phyloP scores from a whole-genome alignment of 1,140 invertebrate genomes.

The Drosophila varians region DNA sequence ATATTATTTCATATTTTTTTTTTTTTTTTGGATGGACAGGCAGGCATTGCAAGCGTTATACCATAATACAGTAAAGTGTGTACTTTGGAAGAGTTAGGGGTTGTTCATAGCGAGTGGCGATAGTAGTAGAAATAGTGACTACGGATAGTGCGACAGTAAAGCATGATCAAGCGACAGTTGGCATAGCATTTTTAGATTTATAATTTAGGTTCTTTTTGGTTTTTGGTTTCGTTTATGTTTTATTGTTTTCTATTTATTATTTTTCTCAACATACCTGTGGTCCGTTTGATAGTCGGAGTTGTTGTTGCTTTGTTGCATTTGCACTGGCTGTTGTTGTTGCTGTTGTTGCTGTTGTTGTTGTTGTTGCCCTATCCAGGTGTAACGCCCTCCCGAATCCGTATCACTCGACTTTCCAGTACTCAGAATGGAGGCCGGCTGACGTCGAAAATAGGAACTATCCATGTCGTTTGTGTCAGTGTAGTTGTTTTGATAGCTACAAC shows the following conservation, averaged over 20 bases:
- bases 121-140: conserved; percentile 37
- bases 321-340: conserved; percentile 40
- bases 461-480: conserved; percentile 85
- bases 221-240: conserved; percentile 23
- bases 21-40: conserved; percentile 41
- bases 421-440: conserved; percentile 89
- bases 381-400: conserved; percentile 57
- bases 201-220: conserved; percentile 32
- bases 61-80: conserved; percentile 7
- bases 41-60: conserved; percentile 57
- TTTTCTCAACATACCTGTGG: conserved; percentile 51
- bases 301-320: conserved; percentile 45
- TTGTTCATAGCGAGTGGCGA: conserved; percentile 18
- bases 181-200: conserved; percentile 62
- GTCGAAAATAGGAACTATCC: conserved; percentile 90
- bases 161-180: conserved; percentile 76
- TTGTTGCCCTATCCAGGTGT: conserved; percentile 64
- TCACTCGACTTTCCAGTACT: conserved; percentile 72
- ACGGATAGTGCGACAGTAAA: conserved; percentile 72
- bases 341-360: conserved; percentile 9
- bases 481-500: conserved; percentile 68
- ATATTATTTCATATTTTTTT: conserved; percentile 15
- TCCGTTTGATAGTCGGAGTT: conserved; percentile 55
- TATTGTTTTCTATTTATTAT: conserved; percentile 10
- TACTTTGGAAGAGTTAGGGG: conserved; percentile 4